A percentile compares a stretch with the other conserved stretches of the same genome.
phyloP scores from a whole-genome alignment of 2,797 vertebrate species.

The Pelobates cultripes region DNA sequence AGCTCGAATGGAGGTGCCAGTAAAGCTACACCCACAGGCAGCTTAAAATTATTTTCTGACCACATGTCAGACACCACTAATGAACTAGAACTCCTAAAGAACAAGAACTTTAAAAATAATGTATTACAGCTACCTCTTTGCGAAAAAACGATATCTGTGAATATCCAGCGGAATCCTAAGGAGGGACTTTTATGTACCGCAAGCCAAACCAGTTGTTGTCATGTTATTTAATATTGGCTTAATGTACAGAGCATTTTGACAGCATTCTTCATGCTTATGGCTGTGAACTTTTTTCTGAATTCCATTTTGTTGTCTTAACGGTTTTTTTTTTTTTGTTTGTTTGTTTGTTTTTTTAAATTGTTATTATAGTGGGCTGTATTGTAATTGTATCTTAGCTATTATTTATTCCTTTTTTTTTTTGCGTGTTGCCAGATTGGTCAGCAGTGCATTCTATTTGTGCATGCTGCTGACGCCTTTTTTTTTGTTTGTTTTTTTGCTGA shows the following conservation, averaged over 20 bases:
- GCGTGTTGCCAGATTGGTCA: conserved; percentile 68
- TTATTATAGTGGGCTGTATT: conserved; percentile 58
- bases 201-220: conserved; percentile 92
- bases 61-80: conserved; percentile 74
- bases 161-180: conserved; percentile 90
- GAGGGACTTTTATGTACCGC: conserved; percentile 90
- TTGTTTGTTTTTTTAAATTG: conserved; percentile 63
- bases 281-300: conserved; percentile 64
- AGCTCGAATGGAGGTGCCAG: conserved; percentile 75
- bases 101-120: conserved; percentile 85
- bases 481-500: conserved; percentile 61
- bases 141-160: conserved; percentile 97
- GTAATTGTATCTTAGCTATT: conserved; percentile 62
- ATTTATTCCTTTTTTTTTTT: conserved; percentile 74
- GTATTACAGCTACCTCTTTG: conserved; percentile 98
- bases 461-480: conserved; percentile 76
- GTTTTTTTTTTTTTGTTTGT: conserved; percentile 43
- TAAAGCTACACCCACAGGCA: conserved; percentile 67
- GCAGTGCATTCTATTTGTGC: conserved; percentile 78
- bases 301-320: conserved; percentile 70
- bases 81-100: conserved; percentile 81
- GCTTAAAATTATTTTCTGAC: conserved; percentile 78
- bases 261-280: conserved; percentile 66
- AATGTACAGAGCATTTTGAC: conserved; percentile 57
- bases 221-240: conserved; percentile 84